Conservation (phyloP, 2,888 invertebrate genomes). For the Dolichomitus sp. region DNA sequence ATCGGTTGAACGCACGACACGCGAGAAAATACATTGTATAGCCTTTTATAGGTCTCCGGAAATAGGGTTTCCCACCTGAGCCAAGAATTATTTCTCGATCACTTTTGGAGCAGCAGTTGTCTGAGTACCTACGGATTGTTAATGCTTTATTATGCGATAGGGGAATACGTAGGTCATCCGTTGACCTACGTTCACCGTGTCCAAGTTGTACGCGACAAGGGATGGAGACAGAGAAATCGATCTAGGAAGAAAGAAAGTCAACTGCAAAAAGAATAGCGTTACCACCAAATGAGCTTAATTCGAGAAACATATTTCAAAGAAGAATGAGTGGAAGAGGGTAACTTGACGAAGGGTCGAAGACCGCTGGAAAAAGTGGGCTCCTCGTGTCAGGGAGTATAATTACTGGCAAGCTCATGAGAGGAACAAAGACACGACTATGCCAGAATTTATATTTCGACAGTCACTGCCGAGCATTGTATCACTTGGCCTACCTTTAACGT, state of each 20-base stretch:
- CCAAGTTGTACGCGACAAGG: neutral
- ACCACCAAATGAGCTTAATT: slow-evolving; percentile 7
- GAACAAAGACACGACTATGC: neutral
- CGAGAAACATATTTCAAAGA: neutral
- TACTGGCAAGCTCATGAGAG: neutral
- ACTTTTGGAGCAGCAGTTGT: neutral
- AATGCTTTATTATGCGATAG: no score
- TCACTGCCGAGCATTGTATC: no score
- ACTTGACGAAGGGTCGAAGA: neutral
- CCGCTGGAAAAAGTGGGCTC: neutral
- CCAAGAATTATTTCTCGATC: neutral
- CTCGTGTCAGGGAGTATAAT: neutral
- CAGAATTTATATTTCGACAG: no score
- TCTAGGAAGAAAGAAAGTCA: neutral
- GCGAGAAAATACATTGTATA: no score
- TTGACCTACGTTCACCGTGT: no score
- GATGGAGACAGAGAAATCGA: neutral
- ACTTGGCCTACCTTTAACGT: neutral
- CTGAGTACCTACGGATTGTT: no score
- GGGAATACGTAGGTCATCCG: no score
- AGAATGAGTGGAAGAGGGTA: neutral
- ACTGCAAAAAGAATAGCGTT: slow-evolving; percentile 1
- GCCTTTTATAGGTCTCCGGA: no score
- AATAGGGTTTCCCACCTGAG: neutral
- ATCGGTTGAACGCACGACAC: no score